Evolutionary conservation across 2,888 invertebrate genomes (phyloP).

Genomic region (Zygaena filipendulae): DNA sequence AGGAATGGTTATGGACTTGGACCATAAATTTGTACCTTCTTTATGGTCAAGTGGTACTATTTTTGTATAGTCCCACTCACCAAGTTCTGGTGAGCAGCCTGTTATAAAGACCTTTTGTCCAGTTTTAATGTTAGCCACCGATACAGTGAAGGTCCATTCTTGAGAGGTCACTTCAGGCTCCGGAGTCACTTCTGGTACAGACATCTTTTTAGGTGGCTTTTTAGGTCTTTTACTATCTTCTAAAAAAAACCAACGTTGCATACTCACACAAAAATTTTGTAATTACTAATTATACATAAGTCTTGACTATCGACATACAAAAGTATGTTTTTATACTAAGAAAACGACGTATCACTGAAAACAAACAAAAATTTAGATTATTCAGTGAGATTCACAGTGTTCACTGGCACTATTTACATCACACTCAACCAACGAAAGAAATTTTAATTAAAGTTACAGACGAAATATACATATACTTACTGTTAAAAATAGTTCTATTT

Average conservation of each 20-base stretch:
- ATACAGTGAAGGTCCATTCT: slow-evolving; percentile 56
- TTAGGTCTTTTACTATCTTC: slow-evolving; percentile 54
- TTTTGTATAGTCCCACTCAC: slow-evolving; percentile 75
- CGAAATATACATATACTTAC: too few species aligned
- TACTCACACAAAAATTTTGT: slow-evolving; percentile 17
- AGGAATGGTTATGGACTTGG: slow-evolving; percentile 72
- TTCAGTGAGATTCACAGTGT: too few species aligned
- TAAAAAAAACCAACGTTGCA: slow-evolving; percentile 76
- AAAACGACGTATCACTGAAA: too few species aligned
- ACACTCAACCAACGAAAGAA: too few species aligned
- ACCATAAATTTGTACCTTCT: slow-evolving; percentile 68
- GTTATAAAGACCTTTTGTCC: slow-evolving; percentile 77
- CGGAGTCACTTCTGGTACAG: slow-evolving; percentile 23
- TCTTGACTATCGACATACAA: too few species aligned
- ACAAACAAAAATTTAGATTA: too few species aligned
- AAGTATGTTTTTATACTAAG: too few species aligned
- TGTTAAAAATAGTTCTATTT: too few species aligned
- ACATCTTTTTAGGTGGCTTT: slow-evolving; percentile 38
- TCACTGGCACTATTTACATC: too few species aligned
- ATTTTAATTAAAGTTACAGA: too few species aligned
- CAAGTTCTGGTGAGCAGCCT: slow-evolving; percentile 75
- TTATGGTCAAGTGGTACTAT: slow-evolving; percentile 66
- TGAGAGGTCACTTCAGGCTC: slow-evolving; percentile 30
- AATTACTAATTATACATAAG: slow-evolving; percentile 1
- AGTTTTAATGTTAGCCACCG: slow-evolving; percentile 56